Conservation (phyloP, 2,888 invertebrate genomes). For the Glaucopsyche alexis region DNA sequence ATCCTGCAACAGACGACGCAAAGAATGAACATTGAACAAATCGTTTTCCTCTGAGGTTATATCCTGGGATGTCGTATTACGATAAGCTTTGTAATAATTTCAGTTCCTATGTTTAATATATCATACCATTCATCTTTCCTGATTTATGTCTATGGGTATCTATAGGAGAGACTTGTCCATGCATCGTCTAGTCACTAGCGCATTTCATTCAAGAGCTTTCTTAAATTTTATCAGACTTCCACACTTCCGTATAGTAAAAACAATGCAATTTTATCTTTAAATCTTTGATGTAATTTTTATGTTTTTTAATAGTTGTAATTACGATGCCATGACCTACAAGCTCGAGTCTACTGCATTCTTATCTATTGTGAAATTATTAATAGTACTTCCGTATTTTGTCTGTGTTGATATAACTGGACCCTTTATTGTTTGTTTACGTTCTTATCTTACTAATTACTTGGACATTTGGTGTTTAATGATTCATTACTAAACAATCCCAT, state of each 20-base stretch:
- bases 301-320: constrained; percentile 3
- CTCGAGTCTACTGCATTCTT: constrained; percentile 14
- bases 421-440: constrained; percentile 16
- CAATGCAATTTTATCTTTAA: not conserved
- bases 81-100: no score
- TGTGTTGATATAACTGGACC: not conserved
- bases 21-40: no score
- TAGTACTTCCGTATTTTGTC: constrained; percentile 13
- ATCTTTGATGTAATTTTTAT: constrained; percentile 3
- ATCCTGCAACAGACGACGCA: no score
- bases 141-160: not conserved
- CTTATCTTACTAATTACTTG: constrained; percentile 3
- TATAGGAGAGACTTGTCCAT: not conserved
- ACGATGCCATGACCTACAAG: constrained; percentile 15
- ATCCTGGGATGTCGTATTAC: no score
- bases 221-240: not conserved
- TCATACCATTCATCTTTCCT: not conserved
- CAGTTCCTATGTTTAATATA: no score
- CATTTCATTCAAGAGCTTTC: not conserved
- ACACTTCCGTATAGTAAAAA: not conserved
- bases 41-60: no score
- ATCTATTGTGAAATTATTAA: constrained; percentile 16
- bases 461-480: not conserved
- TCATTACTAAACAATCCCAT: not conserved
- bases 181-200: not conserved